Evolutionary conservation across 2,113 vertebrate genomes (phyloP), one percentile per base, ranked within the genome.

Genomic region (Hiodon tergisus): DNA sequence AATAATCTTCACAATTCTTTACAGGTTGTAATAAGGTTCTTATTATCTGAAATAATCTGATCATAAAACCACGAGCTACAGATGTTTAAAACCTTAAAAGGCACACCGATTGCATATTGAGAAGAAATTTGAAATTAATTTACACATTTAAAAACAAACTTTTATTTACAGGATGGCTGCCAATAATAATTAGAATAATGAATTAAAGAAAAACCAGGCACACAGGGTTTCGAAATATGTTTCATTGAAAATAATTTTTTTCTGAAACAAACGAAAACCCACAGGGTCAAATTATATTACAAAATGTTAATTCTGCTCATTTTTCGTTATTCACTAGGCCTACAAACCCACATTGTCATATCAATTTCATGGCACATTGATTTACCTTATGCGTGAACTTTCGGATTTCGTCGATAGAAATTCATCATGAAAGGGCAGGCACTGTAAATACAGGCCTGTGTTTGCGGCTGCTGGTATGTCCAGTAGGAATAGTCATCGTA

Each of bases 311-410:
- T 53, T 47, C 5, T 48, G 2, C 50, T 16, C 5, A 4, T 69
- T 10, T 8, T n/a, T 9, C 7, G 50, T 52, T 53, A 69, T 58
- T 69, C 51, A 7, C 7, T 69, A 52, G 16, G 70, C 62, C 71
- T 68, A 17, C 53, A 69, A 78, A 72, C 11, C 58, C 69, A 31
- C 65, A 70, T 67, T 61, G 71, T 79, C 75, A 31, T 53, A 79
- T 75, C 77, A 80, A 83, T 83, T 84, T 84, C 79, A 85, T 81
- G 77, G 78, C 76, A 85, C 81, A 78, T 53, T 81, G 82, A 76
- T 57, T 55, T 60, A 71, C 66, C 52, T 52, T 50, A 71, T 79
- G 78, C 71, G 14, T 53, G 48, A 76, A 81, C 57, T 60, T 71
- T 57, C 11, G 70, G 58, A 48, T 70, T 76, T n/a, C 8, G n/a